Conservation (phyloP, 2,797 vertebrate species). For the Darevskia mixta region DNA sequence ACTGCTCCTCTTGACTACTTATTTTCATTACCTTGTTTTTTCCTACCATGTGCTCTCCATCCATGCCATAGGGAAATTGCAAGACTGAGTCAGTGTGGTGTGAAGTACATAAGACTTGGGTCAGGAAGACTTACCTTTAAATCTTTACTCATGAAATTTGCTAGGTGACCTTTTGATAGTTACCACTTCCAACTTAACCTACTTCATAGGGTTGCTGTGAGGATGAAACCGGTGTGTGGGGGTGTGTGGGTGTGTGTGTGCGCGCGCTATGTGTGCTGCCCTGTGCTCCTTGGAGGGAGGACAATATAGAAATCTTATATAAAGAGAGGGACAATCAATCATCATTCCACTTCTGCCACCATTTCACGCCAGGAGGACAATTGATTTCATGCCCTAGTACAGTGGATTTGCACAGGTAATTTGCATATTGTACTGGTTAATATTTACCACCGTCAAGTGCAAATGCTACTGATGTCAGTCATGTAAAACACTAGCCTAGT, state of each 20-base stretch:
- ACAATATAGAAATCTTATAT: neutral
- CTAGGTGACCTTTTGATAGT: neutral
- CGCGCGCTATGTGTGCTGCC: neutral
- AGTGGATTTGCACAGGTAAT: neutral
- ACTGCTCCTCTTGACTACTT: neutral
- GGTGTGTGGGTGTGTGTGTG: too few relatives aligned
- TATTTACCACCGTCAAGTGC: neutral
- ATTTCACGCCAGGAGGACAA: neutral
- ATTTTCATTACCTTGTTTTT: neutral
- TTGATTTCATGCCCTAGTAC: neutral
- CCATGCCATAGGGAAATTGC: neutral
- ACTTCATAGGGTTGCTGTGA: neutral
- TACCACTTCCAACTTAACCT: neutral
- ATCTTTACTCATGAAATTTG: neutral
- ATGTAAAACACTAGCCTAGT: neutral
- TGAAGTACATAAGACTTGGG: neutral
- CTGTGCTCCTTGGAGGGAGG: neutral
- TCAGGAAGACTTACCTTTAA: neutral
- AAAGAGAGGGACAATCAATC: neutral
- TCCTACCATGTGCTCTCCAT: neutral
- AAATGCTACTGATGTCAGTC: neutral
- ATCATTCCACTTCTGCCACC: neutral
- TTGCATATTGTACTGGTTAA: neutral
- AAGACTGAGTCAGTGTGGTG: neutral
- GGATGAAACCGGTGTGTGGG: neutral